phyloP scores from a whole-genome alignment of 2,797 vertebrate genomes.

The Poecilia velifera region DNA sequence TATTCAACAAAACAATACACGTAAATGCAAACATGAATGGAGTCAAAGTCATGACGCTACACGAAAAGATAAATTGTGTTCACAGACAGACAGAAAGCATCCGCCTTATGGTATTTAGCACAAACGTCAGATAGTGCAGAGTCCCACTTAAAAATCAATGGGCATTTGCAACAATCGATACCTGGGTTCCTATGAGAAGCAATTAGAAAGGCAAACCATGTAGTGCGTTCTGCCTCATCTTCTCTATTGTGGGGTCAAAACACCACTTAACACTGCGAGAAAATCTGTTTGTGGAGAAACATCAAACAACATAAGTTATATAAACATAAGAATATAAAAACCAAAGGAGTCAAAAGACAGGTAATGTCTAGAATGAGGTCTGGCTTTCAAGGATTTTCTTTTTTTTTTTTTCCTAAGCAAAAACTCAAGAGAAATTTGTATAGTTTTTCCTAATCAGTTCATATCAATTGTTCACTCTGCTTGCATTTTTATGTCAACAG shows the following conservation, averaged over 20 bases:
- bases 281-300: neutral
- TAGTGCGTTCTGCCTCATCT: slow-evolving; percentile 35
- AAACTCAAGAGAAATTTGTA: neutral
- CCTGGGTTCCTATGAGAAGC: slow-evolving; percentile 73
- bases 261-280: slow-evolving; percentile 26
- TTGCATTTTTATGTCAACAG: slow-evolving; percentile 3
- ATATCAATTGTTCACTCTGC: neutral
- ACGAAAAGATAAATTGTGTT: slow-evolving; percentile 32
- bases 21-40: slow-evolving; percentile 28
- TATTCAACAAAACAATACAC: slow-evolving; percentile 31
- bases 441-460: neutral
- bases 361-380: neutral
- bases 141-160: slow-evolving; percentile 72
- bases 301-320: neutral
- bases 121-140: slow-evolving; percentile 61
- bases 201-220: slow-evolving; percentile 79
- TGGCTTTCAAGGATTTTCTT: neutral
- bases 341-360: neutral
- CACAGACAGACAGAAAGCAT: slow-evolving; percentile 46
- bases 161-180: slow-evolving; percentile 77
- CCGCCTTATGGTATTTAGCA: slow-evolving; percentile 59
- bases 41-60: slow-evolving; percentile 5
- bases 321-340: neutral
- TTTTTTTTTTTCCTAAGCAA: neutral
- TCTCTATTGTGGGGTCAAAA: slow-evolving; percentile 33